These are phyloP conservation scores for Eciton burchellii DNA, from an alignment of 1,140 invertebrate species.

Conservation along the genomic window DNA sequence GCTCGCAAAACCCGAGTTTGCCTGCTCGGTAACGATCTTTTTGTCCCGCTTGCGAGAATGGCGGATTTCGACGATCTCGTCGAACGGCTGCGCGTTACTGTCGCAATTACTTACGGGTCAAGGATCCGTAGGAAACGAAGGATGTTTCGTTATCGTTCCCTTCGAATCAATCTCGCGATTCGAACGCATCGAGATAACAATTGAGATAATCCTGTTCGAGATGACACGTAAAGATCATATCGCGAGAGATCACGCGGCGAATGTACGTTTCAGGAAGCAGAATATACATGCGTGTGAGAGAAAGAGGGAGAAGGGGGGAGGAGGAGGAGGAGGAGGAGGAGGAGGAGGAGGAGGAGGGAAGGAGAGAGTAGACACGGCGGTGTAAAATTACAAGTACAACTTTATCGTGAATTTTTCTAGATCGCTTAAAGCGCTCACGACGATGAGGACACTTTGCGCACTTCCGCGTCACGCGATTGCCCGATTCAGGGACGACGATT, in stretches of 20 bases:
- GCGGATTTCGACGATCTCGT: background rate
- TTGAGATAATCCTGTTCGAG: background rate
- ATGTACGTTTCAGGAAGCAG: background rate
- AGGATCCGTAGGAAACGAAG: background rate
- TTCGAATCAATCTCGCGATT: background rate
- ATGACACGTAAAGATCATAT: background rate
- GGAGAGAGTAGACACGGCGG: no score
- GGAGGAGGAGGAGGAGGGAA: no score
- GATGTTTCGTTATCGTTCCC: background rate
- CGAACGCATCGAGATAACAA: no score
- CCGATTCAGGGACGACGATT: no score
- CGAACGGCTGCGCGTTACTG: background rate
- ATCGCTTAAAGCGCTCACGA: no score
- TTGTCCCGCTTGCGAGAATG: background rate
- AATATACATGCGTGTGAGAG: background rate
- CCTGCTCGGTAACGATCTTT: constrained; percentile 2
- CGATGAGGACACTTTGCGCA: no score
- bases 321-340: no score
- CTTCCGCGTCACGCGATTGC: no score
- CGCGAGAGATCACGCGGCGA: background rate
- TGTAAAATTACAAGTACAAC: no score
- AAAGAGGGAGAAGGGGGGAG: no score
- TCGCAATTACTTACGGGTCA: background rate
- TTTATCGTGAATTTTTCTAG: no score
- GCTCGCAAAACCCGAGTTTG: background rate